phyloP scores from a whole-genome alignment of 2,113 vertebrate genomes.

The Synchiropus splendidus region DNA sequence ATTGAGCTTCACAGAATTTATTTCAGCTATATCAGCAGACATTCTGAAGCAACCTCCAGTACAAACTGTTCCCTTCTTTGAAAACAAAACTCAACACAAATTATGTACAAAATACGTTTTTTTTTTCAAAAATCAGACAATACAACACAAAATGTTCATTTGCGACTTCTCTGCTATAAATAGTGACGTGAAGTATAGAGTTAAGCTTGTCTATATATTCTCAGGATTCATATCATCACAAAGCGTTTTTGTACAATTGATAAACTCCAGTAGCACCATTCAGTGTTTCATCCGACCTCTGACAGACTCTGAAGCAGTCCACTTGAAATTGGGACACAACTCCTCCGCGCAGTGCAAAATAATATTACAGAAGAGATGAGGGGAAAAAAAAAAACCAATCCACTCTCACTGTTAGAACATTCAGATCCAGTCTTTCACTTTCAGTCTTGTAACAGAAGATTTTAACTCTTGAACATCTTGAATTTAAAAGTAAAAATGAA shows the following conservation, averaged over 20 bases:
- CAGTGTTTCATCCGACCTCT: slow-evolving; percentile 12
- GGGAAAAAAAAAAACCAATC: slow-evolving; percentile 11
- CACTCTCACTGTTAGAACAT: no score
- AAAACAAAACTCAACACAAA: slow-evolving; percentile 32
- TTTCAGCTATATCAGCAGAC: slow-evolving; percentile 43
- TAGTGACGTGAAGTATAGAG: slow-evolving; percentile 25
- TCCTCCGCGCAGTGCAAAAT: slow-evolving; percentile 48
- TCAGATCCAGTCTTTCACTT: no score
- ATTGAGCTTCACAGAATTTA: slow-evolving; percentile 45
- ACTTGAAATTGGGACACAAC: slow-evolving; percentile 26
- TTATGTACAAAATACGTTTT: slow-evolving; percentile 53
- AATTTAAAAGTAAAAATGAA: no score
- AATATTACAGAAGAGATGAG: slow-evolving; percentile 13
- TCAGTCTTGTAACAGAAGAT: no score
- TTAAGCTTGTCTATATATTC: slow-evolving; percentile 14
- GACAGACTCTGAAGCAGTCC: slow-evolving; percentile 21
- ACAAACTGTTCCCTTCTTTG: slow-evolving; percentile 56
- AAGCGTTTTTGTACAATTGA: slow-evolving; percentile 7
- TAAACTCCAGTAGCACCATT: slow-evolving; percentile 40
- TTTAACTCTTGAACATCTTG: no score
- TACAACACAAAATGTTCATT: slow-evolving; percentile 30
- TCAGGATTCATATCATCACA: slow-evolving; percentile 7
- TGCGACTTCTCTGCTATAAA: slow-evolving; percentile 25
- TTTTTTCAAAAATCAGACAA: slow-evolving; percentile 36
- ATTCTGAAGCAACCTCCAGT: slow-evolving; percentile 37